phyloP scores from a whole-genome alignment of 2,888 invertebrate genomes.

The Acleris laterana region DNA sequence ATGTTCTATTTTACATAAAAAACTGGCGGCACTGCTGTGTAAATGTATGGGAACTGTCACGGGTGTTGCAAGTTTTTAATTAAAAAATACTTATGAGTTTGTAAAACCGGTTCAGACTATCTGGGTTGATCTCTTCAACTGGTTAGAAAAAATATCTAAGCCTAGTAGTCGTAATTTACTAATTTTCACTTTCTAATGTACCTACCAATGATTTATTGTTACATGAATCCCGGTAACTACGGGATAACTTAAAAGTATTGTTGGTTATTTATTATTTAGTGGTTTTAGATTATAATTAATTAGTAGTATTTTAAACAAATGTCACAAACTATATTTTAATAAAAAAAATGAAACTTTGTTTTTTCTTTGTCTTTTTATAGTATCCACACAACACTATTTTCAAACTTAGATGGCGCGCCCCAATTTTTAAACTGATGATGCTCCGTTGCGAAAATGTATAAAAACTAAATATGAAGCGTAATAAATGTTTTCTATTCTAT shows the following conservation, averaged over 20 bases:
- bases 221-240: constrained; percentile 1
- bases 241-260: constrained; percentile 27
- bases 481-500: no score
- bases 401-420: no score
- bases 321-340: constrained; percentile 57
- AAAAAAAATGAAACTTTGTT: constrained; percentile 41
- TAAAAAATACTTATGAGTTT: no score
- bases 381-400: no score
- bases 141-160: not conserved
- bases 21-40: no score
- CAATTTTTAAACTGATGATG: no score
- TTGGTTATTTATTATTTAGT: constrained; percentile 36
- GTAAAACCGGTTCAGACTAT: not conserved
- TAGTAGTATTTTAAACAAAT: constrained; percentile 47
- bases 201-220: constrained; percentile 33
- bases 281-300: constrained; percentile 27
- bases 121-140: constrained; percentile 8
- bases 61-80: no score
- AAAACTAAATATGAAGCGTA: no score
- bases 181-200: constrained; percentile 6
- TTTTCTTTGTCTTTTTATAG: constrained; percentile 28
- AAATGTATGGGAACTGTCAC: no score
- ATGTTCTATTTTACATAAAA: no score
- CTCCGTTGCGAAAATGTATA: no score
- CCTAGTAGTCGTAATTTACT: not conserved